phyloP scores from a whole-genome alignment of 2,797 vertebrate species.

The Nannoperca obscura region DNA sequence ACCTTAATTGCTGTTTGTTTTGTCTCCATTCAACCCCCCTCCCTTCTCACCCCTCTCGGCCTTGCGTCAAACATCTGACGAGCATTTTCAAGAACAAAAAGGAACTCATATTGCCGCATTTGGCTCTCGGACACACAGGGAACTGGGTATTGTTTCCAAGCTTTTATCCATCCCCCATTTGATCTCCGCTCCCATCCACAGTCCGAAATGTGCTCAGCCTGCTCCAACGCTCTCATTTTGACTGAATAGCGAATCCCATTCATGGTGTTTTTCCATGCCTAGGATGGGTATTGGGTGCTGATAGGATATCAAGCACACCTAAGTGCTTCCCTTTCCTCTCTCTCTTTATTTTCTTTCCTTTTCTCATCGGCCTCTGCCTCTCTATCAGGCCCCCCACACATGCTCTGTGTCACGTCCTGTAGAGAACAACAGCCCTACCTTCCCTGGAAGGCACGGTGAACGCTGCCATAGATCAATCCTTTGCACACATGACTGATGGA shows the following conservation, averaged over 20 bases:
- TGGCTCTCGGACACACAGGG: conserved; percentile 66
- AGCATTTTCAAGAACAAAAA: conserved; percentile 82
- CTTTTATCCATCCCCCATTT: conserved; percentile 79
- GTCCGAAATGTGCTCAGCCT: conserved; percentile 37
- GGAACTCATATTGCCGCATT: conserved; percentile 66
- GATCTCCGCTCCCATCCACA: conserved; percentile 65
- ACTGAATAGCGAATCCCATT: conserved; percentile 52
- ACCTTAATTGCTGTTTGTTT: conserved; percentile 84
- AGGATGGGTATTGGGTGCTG: conserved; percentile 78
- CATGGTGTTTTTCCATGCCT: conserved; percentile 78
- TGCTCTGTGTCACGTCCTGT: conserved; percentile 82
- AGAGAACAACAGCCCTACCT: conserved; percentile 68
- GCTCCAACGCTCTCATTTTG: conserved; percentile 30
- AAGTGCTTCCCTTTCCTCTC: conserved; percentile 85
- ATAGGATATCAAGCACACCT: conserved; percentile 84
- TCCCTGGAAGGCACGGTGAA: conserved; percentile 58
- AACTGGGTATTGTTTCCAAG: conserved; percentile 75
- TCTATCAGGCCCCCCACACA: conserved; percentile 81
- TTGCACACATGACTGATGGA: conserved; percentile 30
- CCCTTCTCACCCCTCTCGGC: conserved; percentile 15
- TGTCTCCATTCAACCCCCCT: conserved; percentile 55
- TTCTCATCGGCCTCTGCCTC: conserved; percentile 77
- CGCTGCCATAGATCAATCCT: conserved; percentile 59
- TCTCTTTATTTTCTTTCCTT: conserved; percentile 83
- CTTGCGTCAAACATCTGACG: conserved; percentile 80